Evolutionary conservation across 2,113 vertebrate genomes (phyloP).

Genomic region (Saguinus imperator): DNA sequence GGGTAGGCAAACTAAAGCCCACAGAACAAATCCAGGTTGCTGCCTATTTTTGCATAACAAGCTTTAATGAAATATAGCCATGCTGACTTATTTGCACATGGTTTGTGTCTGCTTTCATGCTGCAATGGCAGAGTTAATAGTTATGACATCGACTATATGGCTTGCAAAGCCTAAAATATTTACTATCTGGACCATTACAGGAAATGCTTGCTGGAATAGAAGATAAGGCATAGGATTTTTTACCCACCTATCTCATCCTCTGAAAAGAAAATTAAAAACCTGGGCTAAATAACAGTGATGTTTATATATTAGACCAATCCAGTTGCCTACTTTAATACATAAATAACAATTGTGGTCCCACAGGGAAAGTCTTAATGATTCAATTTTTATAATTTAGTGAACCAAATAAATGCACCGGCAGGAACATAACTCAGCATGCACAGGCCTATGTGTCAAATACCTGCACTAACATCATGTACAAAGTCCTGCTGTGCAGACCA

Average conservation of each 20-base stretch:
- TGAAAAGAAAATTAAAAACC: too few species aligned
- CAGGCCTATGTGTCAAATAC: background rate
- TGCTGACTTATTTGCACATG: background rate
- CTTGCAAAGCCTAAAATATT: background rate
- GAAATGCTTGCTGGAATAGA: background rate
- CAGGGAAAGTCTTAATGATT: background rate
- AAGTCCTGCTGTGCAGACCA: background rate
- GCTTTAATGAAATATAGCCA: background rate
- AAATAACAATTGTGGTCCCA: background rate
- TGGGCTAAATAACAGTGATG: background rate
- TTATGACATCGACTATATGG: background rate
- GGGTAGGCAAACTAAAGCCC: background rate
- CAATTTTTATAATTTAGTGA: background rate
- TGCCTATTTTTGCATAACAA: background rate
- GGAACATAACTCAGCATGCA: background rate
- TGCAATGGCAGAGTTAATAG: background rate
- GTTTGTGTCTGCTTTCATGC: background rate
- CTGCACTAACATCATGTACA: background rate
- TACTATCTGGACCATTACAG: background rate
- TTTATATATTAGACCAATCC: background rate
- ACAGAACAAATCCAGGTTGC: background rate
- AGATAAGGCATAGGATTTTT: background rate
- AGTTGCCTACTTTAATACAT: background rate
- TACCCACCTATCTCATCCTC: fast-evolving
- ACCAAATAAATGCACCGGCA: background rate